These are phyloP conservation scores for Phrixothrix hirtus DNA, from an alignment of 2,888 invertebrate genomes.

Conservation along the genomic window DNA sequence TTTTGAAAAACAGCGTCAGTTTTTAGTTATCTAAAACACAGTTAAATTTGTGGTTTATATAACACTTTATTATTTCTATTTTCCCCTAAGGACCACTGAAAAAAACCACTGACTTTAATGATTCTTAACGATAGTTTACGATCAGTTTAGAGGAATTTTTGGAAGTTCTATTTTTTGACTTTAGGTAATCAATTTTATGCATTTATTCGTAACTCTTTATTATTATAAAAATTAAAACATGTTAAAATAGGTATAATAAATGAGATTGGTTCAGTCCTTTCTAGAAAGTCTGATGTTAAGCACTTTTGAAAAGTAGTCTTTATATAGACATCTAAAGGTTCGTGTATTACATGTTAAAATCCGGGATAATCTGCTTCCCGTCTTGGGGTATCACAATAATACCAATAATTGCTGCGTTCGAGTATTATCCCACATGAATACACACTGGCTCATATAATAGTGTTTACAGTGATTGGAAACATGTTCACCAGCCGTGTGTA, in stretches of 20 bases:
- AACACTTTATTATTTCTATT: conserved; percentile 49
- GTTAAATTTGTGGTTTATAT: conserved; percentile 44
- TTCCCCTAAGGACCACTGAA: conserved; percentile 40
- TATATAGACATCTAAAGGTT: conserved; percentile 33
- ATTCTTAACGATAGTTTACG: conserved; percentile 26
- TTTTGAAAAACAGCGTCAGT: too few species aligned
- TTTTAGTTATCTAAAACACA: conserved; percentile 33
- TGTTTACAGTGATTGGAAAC: conserved; percentile 56
- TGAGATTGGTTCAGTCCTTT: conserved; percentile 1
- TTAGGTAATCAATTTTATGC: conserved; percentile 6
- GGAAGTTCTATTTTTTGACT: conserved; percentile 2
- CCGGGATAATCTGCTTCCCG: conserved; percentile 52
- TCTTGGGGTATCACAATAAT: conserved; percentile 52
- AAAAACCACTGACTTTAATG: conserved; percentile 32
- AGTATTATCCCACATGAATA: conserved; percentile 55
- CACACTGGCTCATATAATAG: conserved; percentile 54
- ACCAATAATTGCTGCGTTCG: conserved; percentile 54
- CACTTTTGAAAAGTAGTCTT: conserved; percentile 31
- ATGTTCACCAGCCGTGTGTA: conserved; percentile 49
- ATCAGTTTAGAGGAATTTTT: conserved; percentile 19
- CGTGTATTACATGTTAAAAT: conserved; percentile 43
- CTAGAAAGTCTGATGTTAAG: conserved; percentile 24
- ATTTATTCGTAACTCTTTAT: too few species aligned
- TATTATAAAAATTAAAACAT: not conserved
- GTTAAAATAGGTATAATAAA: conserved; percentile 7